Base-by-base conservation (phyloP, 2,888 invertebrate species). In the Kryphioiulus occultus region DNA sequence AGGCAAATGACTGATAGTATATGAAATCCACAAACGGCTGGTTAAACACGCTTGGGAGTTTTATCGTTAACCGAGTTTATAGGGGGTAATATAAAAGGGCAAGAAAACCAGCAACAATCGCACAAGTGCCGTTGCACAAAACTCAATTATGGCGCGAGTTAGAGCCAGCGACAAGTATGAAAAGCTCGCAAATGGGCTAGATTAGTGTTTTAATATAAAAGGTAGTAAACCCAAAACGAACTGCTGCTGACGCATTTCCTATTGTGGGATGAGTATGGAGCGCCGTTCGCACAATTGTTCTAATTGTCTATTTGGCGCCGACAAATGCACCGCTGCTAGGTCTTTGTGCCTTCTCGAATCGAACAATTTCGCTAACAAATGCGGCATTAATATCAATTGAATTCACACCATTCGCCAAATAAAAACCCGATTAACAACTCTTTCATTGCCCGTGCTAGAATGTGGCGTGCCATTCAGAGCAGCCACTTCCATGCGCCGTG, bases 261-360 rank as follows among this genome's bases (percentile, higher is more conserved):
- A 59, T 59, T 59, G 59, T 59, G 59, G 59, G n/a, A 59, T n/a
- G n/a, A n/a, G 59, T n/a, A 59, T 59, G 59, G 59, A 59, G 59
- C n/a, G 19, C 53, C 53, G 17, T 17, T 12, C 12, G 19, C 59
- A 59, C 59, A 59, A 59, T 59, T n/a, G 59, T n/a, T n/a, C n/a
- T 59, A 59, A 59, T 59, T 59, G 59, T 19, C 4, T 19, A 19
- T 19, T n/a, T 59, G 19, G n/a, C 59, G n/a, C 4, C 19, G n/a
- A 17, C 10, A 7, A n/a, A 59, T 2, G n/a, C 35, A 7, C 35
- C 35, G 35, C 35, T 35, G n/a, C n/a, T n/a, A n/a, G n/a, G n/a
- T 59, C n/a, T 19, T 59, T 59, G 19, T n/a, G n/a, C 59, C n/a
- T 17, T 17, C 53, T 12, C n/a, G n/a, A 19, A 59, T 59, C 5